These are phyloP conservation scores for Sylvia borin DNA, from an alignment of 2,797 vertebrate species.

Conservation along the genomic window DNA sequence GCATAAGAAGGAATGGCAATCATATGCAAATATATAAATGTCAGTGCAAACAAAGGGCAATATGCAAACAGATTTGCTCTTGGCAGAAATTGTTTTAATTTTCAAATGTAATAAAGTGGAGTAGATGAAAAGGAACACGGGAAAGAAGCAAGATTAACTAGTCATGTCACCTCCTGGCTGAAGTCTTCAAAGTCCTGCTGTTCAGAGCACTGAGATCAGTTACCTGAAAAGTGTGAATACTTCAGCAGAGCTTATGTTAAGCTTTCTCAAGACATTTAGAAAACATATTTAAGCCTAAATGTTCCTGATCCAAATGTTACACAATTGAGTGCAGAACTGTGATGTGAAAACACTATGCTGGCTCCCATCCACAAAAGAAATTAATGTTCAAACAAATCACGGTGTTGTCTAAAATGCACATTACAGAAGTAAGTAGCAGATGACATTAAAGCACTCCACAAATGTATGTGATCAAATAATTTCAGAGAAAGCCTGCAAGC, in stretches of 20 bases:
- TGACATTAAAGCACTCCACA: slow-evolving; percentile 6
- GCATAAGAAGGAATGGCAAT: slow-evolving; percentile 33
- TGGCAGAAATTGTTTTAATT: slow-evolving; percentile 18
- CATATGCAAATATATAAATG: not conserved
- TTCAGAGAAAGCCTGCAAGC: slow-evolving; percentile 20
- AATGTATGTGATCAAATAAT: slow-evolving; percentile 32
- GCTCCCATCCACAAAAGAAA: slow-evolving; percentile 40
- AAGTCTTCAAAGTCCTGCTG: slow-evolving; percentile 15
- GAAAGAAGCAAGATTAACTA: not conserved
- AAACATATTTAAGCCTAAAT: slow-evolving; percentile 34
- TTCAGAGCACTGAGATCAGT: slow-evolving; percentile 3
- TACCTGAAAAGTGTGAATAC: not conserved
- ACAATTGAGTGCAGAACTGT: slow-evolving; percentile 4
- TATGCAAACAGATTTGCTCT: not conserved
- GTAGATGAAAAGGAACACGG: not conserved
- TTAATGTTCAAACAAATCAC: slow-evolving; percentile 58
- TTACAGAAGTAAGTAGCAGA: slow-evolving; percentile 19
- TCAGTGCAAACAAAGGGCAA: slow-evolving; percentile 24
- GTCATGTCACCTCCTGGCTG: not conserved
- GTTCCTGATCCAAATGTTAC: slow-evolving; percentile 38
- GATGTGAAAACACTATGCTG: slow-evolving; percentile 21
- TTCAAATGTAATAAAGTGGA: not conserved
- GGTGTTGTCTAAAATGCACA: slow-evolving; percentile 14
- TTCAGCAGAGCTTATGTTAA: not conserved
- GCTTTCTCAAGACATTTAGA: slow-evolving; percentile 25